Evolutionary conservation across 1,140 invertebrate genomes (phyloP).

Genomic region (Phymorhynchus buccinoides): DNA sequence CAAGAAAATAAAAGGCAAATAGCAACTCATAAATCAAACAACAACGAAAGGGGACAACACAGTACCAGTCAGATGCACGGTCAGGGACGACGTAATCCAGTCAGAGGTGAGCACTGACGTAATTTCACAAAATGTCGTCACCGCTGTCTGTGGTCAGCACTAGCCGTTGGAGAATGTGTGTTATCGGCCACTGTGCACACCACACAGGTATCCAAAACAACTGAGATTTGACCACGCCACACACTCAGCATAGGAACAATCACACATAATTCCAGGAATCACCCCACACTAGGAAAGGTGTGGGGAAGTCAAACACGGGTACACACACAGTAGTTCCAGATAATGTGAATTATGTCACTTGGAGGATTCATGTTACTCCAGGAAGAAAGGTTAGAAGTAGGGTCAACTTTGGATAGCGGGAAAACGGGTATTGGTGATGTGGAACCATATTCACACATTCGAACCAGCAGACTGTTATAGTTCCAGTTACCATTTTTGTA

Average conservation of each 20-base stretch:
- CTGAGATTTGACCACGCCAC: neutral
- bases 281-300: neutral
- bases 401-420: neutral
- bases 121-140: neutral
- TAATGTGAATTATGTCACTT: neutral
- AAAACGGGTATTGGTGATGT: neutral
- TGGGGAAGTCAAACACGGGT: neutral
- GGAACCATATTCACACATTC: neutral
- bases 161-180: neutral
- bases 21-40: neutral
- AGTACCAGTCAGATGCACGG: neutral
- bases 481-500: neutral
- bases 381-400: neutral
- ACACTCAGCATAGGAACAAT: neutral
- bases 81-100: neutral
- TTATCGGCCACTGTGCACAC: too few relatives aligned
- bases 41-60: neutral
- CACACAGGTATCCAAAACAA: too few relatives aligned
- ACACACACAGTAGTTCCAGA: neutral
- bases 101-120: neutral
- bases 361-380: neutral
- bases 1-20: neutral
- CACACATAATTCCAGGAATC: neutral
- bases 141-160: neutral
- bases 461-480: neutral